phyloP scores from a whole-genome alignment of 1,140 invertebrate species.

The Drosophila ohnishii region DNA sequence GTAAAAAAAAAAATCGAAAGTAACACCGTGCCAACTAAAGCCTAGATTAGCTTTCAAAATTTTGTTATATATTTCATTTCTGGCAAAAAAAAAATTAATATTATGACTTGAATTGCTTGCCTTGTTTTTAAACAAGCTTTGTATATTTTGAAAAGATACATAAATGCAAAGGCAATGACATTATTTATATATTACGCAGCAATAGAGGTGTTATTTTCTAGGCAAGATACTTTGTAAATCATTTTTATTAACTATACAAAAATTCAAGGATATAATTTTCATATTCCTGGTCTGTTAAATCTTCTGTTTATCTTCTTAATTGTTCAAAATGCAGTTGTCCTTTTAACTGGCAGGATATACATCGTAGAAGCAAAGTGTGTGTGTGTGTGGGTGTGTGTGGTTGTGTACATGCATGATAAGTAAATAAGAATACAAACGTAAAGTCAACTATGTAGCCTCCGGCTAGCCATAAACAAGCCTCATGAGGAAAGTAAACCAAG shows the following conservation, averaged over 20 bases:
- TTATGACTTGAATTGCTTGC: neutral
- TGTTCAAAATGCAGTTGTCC: neutral
- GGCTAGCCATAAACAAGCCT: constrained; percentile 51
- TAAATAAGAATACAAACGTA: constrained; percentile 3
- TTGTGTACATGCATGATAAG: constrained; percentile 15
- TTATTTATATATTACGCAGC: neutral
- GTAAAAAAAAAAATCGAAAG: neutral
- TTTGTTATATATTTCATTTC: no score
- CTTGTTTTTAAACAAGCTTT: neutral
- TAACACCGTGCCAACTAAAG: no score
- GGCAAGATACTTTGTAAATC: no score
- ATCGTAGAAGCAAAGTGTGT: neutral
- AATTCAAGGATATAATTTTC: no score
- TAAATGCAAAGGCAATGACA: neutral
- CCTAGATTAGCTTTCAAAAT: no score
- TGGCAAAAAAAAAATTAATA: no score
- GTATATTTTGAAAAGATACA: neutral
- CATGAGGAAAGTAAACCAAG: constrained; percentile 23
- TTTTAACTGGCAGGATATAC: neutral
- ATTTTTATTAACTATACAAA: no score
- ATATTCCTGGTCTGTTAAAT: neutral
- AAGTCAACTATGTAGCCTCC: constrained; percentile 37
- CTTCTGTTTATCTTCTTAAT: neutral
- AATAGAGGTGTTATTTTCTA: neutral
- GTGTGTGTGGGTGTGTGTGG: neutral